Base-by-base conservation (phyloP, 2,888 invertebrate genomes). In the Hesperia comma region DNA sequence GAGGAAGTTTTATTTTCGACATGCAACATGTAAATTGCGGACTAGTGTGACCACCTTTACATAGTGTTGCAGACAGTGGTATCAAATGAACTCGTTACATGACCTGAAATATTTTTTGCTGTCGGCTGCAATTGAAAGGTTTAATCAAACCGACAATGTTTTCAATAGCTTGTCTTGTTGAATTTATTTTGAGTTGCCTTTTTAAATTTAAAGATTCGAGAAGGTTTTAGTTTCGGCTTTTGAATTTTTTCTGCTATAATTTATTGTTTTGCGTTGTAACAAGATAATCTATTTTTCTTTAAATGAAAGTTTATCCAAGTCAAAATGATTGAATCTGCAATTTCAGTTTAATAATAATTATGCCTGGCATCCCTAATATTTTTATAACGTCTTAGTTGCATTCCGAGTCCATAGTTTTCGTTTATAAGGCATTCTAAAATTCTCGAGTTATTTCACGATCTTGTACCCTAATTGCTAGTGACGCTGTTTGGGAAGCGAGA, bases 11-110 rank as follows among this genome's bases (percentile, higher is more conserved):
- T 15, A 17, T 2, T 17, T 6, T 15, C 43, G 43, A 17, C 12
- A 17, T 46, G 17, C 6, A 17, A 46, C 43, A 15, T 15, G 43
- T 46, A 46, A 17, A 15, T 6, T 7, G 2, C 15, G 0, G 7
- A 5, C 2, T 8, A 7, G 17, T 17, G 43, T 46, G 17, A 17
- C 43, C 17, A 17, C 43, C 17, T n/a, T 15, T 0, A 17, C 2
- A 2, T 17, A 37, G 43, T 46, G 43, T 17, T 15, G 43, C 43
- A 46, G 43, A 46, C 43, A 17, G 15, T 46, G 43, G 43, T 55
- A 55, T 55, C 55, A 55, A 55, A 55, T 33, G 55, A 55, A 37
- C 17, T 55, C 55, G 55, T 55, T 55, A 55, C 55, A 55, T 32
- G 53, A 33, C 15, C 55, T 32, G 33, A 55, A 53, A 55, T 33